These are phyloP conservation scores for Penaeus vannamei DNA, from an alignment of 1,140 invertebrate species.

Conservation along the genomic window DNA sequence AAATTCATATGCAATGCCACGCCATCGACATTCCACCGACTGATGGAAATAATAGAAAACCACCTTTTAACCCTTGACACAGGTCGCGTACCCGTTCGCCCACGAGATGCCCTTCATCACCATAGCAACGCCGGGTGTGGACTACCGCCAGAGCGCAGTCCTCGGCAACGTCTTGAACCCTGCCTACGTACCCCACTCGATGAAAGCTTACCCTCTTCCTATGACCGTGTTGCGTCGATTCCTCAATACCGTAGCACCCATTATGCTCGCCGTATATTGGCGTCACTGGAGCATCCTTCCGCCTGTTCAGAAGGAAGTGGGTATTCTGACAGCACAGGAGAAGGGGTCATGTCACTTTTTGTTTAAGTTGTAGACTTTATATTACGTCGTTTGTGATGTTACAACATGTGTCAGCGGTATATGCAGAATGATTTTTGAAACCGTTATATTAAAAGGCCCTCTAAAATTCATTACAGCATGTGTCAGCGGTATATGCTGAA, in stretches of 20 bases:
- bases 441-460: no score
- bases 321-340: background rate
- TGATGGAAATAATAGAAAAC: no score
- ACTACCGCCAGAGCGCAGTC: constrained; percentile 23
- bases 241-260: background rate
- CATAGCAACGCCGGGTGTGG: constrained; percentile 27
- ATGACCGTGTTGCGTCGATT: constrained; percentile 14
- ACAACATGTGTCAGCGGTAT: no score
- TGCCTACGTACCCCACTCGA: constrained; percentile 13
- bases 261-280: background rate
- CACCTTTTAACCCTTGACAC: background rate
- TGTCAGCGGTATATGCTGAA: no score
- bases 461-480: no score
- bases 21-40: no score
- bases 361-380: background rate
- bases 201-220: background rate
- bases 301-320: constrained; percentile 36
- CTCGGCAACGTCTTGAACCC: constrained; percentile 43
- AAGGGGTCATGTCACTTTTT: background rate
- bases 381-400: background rate
- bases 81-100: constrained; percentile 35
- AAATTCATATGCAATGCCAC: no score
- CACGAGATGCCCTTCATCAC: constrained; percentile 51
- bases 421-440: no score
- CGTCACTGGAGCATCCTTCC: constrained; percentile 2